Evolutionary conservation across 64 coral and sea anemone species (phyloP).

Genomic region (Porites lutea): DNA sequence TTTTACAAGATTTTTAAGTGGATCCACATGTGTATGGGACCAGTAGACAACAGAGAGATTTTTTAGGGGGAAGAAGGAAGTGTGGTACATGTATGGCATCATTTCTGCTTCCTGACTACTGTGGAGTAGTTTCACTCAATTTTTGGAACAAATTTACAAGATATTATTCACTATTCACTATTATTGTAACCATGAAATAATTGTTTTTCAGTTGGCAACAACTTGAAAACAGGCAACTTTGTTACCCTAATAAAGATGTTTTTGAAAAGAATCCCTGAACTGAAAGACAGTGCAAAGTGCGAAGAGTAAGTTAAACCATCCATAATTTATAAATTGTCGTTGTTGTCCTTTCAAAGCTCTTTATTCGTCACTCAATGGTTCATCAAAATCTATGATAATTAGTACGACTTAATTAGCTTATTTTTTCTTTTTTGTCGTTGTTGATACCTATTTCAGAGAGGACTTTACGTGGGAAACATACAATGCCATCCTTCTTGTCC

Average conservation of each 20-base stretch:
- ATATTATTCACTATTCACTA: not conserved
- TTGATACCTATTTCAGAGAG: conserved; percentile 52
- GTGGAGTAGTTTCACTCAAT: no score
- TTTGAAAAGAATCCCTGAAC: conserved; percentile 71
- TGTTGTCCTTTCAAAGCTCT: not conserved
- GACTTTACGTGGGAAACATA: conserved; percentile 75
- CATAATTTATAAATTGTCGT: not conserved
- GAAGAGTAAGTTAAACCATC: conserved; percentile 71
- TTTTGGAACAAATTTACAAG: no score
- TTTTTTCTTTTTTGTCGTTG: no score
- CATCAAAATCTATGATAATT: no score
- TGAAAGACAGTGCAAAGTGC: conserved; percentile 72
- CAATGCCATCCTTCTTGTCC: conserved; percentile 88
- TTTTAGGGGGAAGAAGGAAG: no score
- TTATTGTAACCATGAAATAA: not conserved
- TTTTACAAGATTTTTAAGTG: no score
- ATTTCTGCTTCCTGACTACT: no score
- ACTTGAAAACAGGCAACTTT: conserved; percentile 88
- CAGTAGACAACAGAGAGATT: no score
- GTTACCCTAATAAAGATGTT: conserved; percentile 84
- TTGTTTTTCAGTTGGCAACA: conserved; percentile 77
- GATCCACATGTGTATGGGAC: no score
- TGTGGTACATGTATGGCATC: no score
- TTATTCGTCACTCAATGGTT: no score
- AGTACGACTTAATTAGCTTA: no score